phyloP scores from a whole-genome alignment of 1,140 invertebrate genomes.

The Maniola jurtina region DNA sequence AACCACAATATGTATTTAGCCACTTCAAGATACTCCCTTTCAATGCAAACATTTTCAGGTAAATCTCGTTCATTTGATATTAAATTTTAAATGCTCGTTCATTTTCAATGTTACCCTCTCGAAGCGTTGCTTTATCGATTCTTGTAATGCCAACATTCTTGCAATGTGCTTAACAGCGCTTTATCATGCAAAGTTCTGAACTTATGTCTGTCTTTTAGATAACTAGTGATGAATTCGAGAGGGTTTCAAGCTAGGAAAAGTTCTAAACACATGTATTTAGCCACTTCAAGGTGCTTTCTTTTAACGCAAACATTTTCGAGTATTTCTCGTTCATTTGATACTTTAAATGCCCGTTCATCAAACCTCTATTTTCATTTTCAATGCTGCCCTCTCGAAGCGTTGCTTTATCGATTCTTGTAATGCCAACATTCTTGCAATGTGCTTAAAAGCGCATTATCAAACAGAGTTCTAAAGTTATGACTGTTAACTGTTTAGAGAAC shows the following conservation, averaged over 20 bases:
- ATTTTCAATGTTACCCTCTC: too few species aligned
- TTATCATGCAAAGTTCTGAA: constrained; percentile 79
- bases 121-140: too few species aligned
- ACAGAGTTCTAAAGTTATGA: constrained; percentile 77
- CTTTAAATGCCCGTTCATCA: too few species aligned
- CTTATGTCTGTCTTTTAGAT: constrained; percentile 79
- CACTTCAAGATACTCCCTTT: too few species aligned
- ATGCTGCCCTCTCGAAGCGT: too few species aligned
- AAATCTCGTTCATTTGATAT: constrained; percentile 77
- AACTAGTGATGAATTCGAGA: constrained; percentile 78
- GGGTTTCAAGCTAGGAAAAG: too few species aligned
- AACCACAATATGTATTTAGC: too few species aligned
- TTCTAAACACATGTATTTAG: too few species aligned
- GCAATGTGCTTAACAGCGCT: constrained; percentile 52
- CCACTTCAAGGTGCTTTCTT: too few species aligned
- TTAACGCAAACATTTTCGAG: constrained; percentile 73
- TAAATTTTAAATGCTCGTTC: constrained; percentile 79
- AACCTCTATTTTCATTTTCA: too few species aligned
- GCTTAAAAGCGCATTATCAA: constrained; percentile 71
- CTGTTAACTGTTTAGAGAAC: constrained; percentile 79
- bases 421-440: constrained; percentile 19
- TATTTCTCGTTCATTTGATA: constrained; percentile 76
- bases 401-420: too few species aligned
- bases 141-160: too few species aligned
- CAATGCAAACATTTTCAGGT: constrained; percentile 74